Conservation (phyloP, 2,113 vertebrate species). For the Plecotus auritus region DNA sequence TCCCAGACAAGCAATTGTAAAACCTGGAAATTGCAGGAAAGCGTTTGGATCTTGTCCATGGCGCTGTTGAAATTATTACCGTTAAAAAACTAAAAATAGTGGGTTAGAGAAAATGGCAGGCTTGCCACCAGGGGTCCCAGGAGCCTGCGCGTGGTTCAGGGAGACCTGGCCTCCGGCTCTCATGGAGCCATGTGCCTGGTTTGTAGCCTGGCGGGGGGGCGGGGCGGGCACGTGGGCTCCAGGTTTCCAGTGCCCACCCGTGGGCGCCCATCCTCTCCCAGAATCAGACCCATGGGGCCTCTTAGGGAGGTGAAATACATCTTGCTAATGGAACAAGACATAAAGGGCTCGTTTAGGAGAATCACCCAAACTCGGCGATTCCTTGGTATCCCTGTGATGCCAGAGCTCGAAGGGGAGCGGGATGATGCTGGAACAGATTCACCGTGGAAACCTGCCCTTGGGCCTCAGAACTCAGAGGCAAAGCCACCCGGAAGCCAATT, state of each 20-base stretch:
- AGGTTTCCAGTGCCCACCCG: neutral
- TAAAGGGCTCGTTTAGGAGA: neutral
- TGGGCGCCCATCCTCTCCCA: neutral
- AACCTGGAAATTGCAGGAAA: neutral
- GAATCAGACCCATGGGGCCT: neutral
- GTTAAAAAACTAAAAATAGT: neutral
- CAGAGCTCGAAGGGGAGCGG: accelerated
- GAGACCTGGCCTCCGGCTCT: accelerated
- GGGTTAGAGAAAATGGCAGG: neutral
- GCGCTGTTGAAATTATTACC: neutral
- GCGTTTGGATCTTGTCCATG: neutral
- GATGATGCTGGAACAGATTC: neutral
- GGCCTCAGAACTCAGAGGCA: neutral
- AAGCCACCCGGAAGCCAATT: neutral
- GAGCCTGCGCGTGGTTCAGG: accelerated
- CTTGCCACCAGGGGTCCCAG: accelerated
- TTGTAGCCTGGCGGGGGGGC: neutral
- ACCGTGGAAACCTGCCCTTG: accelerated
- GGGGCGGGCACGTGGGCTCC: accelerated
- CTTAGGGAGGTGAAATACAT: neutral
- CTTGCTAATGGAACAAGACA: neutral
- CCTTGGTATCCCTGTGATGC: neutral
- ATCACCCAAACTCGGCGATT: accelerated
- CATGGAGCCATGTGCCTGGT: accelerated
- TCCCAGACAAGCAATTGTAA: neutral